Evolutionary conservation across 2,113 vertebrate species (phyloP).

Genomic region (Pelecanoides urinatrix): DNA sequence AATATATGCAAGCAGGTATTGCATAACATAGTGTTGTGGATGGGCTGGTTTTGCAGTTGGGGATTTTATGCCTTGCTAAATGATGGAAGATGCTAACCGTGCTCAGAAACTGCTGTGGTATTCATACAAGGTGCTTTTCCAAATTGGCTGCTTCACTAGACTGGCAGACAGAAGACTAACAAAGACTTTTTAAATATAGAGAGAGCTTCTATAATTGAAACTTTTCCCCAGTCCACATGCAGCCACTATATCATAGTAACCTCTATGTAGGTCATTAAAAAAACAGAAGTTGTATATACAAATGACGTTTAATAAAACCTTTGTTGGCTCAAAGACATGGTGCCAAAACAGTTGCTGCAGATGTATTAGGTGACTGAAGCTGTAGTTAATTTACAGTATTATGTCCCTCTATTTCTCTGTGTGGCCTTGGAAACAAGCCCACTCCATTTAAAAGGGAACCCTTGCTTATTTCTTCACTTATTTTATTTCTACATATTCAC

Average conservation of each 20-base stretch:
- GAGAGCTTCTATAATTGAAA: conserved; percentile 52
- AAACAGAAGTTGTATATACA: background rate
- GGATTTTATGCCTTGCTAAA: conserved; percentile 19
- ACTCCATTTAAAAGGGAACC: background rate
- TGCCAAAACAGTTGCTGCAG: conserved; percentile 55
- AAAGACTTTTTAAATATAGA: conserved; percentile 46
- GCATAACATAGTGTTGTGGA: background rate
- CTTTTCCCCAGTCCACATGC: background rate
- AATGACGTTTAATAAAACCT: conserved; percentile 53
- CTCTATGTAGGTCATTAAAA: conserved; percentile 33
- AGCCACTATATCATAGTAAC: conserved; percentile 33
- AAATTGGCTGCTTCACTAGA: conserved; percentile 49
- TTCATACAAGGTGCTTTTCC: conserved; percentile 60
- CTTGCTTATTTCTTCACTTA: conserved; percentile 39
- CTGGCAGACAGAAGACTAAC: conserved; percentile 63
- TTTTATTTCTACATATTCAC: background rate
- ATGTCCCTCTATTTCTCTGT: background rate
- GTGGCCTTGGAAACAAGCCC: conserved; percentile 37
- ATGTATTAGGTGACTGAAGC: conserved; percentile 31
- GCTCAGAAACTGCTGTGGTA: conserved; percentile 39
- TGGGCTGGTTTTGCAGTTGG: background rate
- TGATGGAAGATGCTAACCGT: conserved; percentile 33
- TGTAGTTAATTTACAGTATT: background rate
- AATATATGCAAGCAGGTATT: background rate
- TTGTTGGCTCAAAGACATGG: conserved; percentile 2